Conservation (phyloP, 2,888 invertebrate species). For the Zelleria hepariella region DNA sequence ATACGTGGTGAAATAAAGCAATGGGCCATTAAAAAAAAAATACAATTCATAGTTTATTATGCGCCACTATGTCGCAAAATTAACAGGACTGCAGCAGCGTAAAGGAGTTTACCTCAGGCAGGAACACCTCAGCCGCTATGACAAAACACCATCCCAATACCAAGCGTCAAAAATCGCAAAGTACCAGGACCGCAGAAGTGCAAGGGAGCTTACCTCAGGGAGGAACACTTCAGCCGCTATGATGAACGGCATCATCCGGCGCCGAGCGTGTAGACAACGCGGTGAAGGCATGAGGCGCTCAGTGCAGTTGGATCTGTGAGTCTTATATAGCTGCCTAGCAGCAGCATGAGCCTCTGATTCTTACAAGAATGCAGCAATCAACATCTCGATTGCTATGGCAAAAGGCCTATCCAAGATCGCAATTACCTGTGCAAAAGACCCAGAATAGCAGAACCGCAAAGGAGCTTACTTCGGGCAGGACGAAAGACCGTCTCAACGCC, state of each 20-base stretch:
- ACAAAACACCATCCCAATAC: too few relatives aligned
- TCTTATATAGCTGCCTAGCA: constrained; percentile 34
- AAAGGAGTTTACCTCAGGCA: not conserved
- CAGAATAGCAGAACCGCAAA: not conserved
- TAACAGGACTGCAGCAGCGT: not conserved
- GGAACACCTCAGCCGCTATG: constrained; percentile 34
- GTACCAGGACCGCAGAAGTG: not conserved
- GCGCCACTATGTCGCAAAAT: too few relatives aligned
- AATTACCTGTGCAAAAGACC: not conserved
- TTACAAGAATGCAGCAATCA: too few relatives aligned
- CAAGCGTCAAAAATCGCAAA: too few relatives aligned
- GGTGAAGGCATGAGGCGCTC: constrained; percentile 38
- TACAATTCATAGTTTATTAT: too few relatives aligned
- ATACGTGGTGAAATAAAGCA: too few relatives aligned
- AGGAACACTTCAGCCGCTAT: constrained; percentile 38
- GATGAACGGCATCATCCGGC: constrained; percentile 40
- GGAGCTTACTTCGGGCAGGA: not conserved
- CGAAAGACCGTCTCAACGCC: too few relatives aligned
- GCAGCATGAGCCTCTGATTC: constrained; percentile 30
- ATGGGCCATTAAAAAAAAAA: too few relatives aligned
- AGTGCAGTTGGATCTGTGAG: constrained; percentile 34
- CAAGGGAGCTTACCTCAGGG: constrained; percentile 33
- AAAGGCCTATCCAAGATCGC: not conserved
- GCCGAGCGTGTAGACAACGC: constrained; percentile 30
- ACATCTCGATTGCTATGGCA: not conserved